Conservation (phyloP, 35 echinoderm and acorn worm species). For the Holothuria glaberrima region DNA sequence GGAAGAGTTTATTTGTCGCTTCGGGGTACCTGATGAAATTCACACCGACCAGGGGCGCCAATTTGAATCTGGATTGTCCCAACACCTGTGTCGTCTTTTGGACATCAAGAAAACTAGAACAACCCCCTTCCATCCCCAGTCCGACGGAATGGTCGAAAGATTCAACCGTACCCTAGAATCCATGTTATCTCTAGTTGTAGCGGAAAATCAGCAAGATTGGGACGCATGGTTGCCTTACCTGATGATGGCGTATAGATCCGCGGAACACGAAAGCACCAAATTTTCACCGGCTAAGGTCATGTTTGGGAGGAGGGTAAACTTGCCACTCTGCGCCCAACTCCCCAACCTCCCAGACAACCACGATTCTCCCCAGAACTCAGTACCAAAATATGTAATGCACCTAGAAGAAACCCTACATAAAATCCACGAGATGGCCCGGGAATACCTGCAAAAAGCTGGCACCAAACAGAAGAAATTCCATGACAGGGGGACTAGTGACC, state of each 20-base stretch:
- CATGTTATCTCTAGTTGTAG: constrained; percentile 43
- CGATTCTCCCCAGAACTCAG: background rate
- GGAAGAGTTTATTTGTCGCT: constrained; percentile 67
- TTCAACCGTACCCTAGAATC: constrained; percentile 48
- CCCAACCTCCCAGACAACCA: background rate
- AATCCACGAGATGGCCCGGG: background rate
- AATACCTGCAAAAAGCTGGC: background rate
- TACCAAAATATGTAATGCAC: background rate
- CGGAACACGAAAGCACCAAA: constrained; percentile 28
- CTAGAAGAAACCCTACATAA: background rate
- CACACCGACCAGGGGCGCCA: constrained; percentile 71
- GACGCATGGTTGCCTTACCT: constrained; percentile 40
- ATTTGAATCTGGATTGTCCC: constrained; percentile 67
- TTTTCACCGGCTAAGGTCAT: constrained; percentile 46
- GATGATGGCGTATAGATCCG: constrained; percentile 48
- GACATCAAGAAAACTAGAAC: constrained; percentile 63
- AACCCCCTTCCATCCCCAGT: constrained; percentile 44
- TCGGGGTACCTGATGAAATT: constrained; percentile 59
- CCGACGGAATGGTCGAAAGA: constrained; percentile 65
- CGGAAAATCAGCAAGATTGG: constrained; percentile 53
- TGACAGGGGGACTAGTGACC: background rate
- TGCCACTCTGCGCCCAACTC: background rate
- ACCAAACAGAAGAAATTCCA: constrained; percentile 5
- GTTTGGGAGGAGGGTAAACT: constrained; percentile 16
- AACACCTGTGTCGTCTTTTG: constrained; percentile 51